Evolutionary conservation across 2,888 invertebrate species (phyloP).

Genomic region (Eilema depressum): DNA sequence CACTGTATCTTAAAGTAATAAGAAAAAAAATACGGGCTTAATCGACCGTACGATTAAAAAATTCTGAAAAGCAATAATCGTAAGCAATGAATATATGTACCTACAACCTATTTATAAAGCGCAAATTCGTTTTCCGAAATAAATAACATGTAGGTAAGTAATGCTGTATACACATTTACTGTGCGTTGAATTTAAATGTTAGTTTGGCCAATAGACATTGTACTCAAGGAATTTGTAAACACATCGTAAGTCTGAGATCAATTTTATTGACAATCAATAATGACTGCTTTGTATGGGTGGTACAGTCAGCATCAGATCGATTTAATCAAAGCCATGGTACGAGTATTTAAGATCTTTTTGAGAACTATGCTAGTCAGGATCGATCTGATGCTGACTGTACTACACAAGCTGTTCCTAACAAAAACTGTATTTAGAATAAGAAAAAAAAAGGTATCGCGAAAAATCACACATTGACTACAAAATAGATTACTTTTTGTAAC

Average conservation of each 20-base stretch:
- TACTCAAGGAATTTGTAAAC: constrained; percentile 1
- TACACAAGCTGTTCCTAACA: no score
- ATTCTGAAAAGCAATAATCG: constrained; percentile 49
- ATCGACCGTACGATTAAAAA: constrained; percentile 33
- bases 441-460: no score
- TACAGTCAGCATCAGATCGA: no score
- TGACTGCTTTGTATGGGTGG: no score
- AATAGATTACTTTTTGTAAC: no score
- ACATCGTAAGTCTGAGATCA: not conserved
- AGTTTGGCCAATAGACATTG: constrained; percentile 37
- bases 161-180: constrained; percentile 24
- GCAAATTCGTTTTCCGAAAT: constrained; percentile 53
- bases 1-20: not conserved
- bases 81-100: constrained; percentile 39
- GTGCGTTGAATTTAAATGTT: constrained; percentile 43
- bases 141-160: constrained; percentile 24
- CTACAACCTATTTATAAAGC: constrained; percentile 51
- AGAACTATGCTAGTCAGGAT: no score
- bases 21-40: constrained; percentile 6
- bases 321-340: no score
- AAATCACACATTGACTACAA: no score
- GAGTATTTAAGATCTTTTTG: no score
- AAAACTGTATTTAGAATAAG: no score
- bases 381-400: no score
- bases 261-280: not conserved